A percentile compares a stretch with the other conserved stretches of the same genome.
These are phyloP conservation scores for Podocnemis expansa DNA, from an alignment of 2,113 vertebrate species.

Conservation along the genomic window DNA sequence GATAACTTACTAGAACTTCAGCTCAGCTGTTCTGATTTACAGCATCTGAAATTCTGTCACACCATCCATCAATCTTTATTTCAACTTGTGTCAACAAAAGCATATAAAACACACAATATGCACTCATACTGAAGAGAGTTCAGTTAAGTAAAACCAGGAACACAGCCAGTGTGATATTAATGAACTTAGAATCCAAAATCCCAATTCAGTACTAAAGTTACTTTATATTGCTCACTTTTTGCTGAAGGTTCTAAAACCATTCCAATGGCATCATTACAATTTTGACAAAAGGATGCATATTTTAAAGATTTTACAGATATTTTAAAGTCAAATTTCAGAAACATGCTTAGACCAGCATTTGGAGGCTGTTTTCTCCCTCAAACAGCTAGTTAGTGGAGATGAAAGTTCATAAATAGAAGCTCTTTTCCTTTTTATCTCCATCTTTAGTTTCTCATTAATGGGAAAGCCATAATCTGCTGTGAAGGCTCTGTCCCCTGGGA, in stretches of 20 bases:
- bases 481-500: not conserved
- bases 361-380: not conserved
- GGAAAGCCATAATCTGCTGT: not conserved
- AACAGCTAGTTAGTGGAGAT: slow-evolving; percentile 13
- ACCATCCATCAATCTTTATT: slow-evolving; percentile 4
- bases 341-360: not conserved
- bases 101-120: not conserved
- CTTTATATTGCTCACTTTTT: not conserved
- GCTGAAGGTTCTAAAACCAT: not conserved
- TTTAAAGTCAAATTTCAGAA: not conserved
- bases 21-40: not conserved
- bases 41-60: not conserved
- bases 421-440: not conserved
- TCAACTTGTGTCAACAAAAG: not conserved
- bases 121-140: not conserved
- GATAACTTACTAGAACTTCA: slow-evolving; percentile 2
- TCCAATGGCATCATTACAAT: not conserved
- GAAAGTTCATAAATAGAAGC: not conserved
- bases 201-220: not conserved
- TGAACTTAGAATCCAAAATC: not conserved
- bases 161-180: not conserved
- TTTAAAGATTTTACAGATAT: not conserved
- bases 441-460: not conserved
- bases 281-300: slow-evolving; percentile 5
- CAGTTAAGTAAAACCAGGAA: not conserved